Evolutionary conservation across 1,140 invertebrate genomes (phyloP), one percentile per base, ranked within the genome.

Genomic region (Chymomyza costata): DNA sequence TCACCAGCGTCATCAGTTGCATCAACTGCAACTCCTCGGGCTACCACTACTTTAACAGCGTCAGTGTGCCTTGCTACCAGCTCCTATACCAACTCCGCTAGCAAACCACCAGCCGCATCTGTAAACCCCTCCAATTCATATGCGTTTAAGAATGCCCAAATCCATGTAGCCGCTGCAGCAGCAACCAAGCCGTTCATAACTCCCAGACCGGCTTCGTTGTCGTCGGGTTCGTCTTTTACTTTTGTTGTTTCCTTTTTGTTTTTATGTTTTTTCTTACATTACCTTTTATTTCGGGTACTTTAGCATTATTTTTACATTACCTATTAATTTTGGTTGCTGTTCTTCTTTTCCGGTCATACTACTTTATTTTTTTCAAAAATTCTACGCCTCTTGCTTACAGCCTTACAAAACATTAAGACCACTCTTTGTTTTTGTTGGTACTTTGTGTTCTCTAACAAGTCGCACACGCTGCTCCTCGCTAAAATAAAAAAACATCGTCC

Each of bases 131-230:
- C 46, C 53, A 74, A 62, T 60, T 71, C 64, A 74, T 63, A 56
- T 53, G 41, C 50, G 68, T 63, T 52, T 70, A 65, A 59, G 59
- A 67, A 50, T 66, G 45, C 34, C 47, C 32, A 61, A 59, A 62
- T n/a, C 49, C 48, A 82, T 82, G 52, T 59, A 76, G 52, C 49
- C 54, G 58, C 44, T 61, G 25, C 45, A 62, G 54, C 44, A 63
- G 34, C 48, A 50, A 56, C 43, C 34, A 86, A 86, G 65, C 84
- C 84, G 59, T 71, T 59, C 56, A 80, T 86, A 48, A 69, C 82
- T 53, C 81, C 84, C 50, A 66, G 84, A 81, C 84, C 84, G 59
- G 83, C 84, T 58, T 86, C 84, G 49, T 70, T 86, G 82, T 86
- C 84, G 57, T 74, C 70, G 76, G 84, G 84, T 86, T 84, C 73